Base-by-base conservation (phyloP, 2,888 invertebrate species). In the Stenoptilia bipunctidactyla region DNA sequence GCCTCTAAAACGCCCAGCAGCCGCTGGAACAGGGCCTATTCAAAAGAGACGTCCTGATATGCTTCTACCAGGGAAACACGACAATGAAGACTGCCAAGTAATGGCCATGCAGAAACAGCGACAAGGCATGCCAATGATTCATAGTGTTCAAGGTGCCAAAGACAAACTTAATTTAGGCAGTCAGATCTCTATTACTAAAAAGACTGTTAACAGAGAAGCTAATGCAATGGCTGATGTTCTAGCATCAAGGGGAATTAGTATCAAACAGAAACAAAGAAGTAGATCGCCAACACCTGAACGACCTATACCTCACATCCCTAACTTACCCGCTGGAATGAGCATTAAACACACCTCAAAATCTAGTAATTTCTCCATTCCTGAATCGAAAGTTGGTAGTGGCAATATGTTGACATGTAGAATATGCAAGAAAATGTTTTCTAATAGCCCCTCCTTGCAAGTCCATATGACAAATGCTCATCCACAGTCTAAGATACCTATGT, bases 151-250 rank as follows among this genome's bases (percentile, higher is more conserved):
- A 71, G 90, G 91, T 45, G 76, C 79, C 6, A 79, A 72, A 51
- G 76, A 76, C 37, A 79, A 88, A 58, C 85, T 91, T 58, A 90
- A 90, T 64, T 70, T 91, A 34, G 89, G 89, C n/a, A 90, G 90
- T 55, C 90, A 90, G 43, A 89, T 91, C 45, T 91, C 91, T 1
- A 76, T 92, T 48, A 90, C 90, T 27, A 87, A 87, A 50, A 83
- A 84, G 50, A 71, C 79, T 1, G 88, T 88, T 37, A 89, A 89
- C 53, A 88, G 88, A 30, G 90, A 92, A 60, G 90, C 91, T 1
- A 90, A 88, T 55, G 90, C 90, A 0, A 92, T 93, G 55, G 92
- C 92, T 0, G 90, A 89, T 58, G 90, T 92, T 42, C 66, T 93
- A 43, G 92, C 92, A 2, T 90, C 90, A 4, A 79, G 92, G 45